Evolutionary conservation across 2,888 invertebrate genomes (phyloP).

Genomic region (Brachypterus glaber): DNA sequence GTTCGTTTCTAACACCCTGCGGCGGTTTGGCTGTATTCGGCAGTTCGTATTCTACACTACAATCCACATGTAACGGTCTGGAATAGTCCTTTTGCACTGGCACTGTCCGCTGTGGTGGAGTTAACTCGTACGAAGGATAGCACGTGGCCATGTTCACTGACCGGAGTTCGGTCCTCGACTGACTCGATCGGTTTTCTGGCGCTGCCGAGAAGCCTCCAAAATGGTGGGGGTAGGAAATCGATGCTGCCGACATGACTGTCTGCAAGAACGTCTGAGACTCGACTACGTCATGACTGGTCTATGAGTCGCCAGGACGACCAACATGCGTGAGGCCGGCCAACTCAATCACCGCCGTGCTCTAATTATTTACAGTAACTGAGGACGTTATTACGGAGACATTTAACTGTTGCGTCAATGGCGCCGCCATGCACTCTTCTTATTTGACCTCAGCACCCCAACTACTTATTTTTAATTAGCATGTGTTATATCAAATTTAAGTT

Average conservation of each 20-base stretch:
- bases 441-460: too few species aligned
- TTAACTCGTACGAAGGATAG: conserved; percentile 35
- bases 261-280: conserved; percentile 37
- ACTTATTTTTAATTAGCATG: too few species aligned
- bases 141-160: conserved; percentile 36
- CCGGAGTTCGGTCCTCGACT: conserved; percentile 36
- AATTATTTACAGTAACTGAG: conserved; percentile 37
- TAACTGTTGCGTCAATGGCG: conserved; percentile 30
- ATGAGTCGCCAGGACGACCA: conserved; percentile 14
- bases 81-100: conserved; percentile 67
- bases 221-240: conserved; percentile 43
- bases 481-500: neutral
- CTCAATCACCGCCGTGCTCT: conserved; percentile 37
- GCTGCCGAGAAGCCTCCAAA: conserved; percentile 17
- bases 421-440: conserved; percentile 18
- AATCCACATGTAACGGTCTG: conserved; percentile 80
- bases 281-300: conserved; percentile 31
- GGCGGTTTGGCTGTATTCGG: conserved; percentile 84
- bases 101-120: conserved; percentile 40
- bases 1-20: conserved; percentile 72
- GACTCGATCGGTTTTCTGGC: conserved; percentile 23
- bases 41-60: conserved; percentile 85
- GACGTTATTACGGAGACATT: conserved; percentile 30
- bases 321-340: conserved; percentile 20
- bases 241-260: conserved; percentile 39